A percentile compares a stretch with the other conserved stretches of the same genome.
phyloP scores from a whole-genome alignment of 1,140 invertebrate genomes.

The Caenorhabditis briggsae region DNA sequence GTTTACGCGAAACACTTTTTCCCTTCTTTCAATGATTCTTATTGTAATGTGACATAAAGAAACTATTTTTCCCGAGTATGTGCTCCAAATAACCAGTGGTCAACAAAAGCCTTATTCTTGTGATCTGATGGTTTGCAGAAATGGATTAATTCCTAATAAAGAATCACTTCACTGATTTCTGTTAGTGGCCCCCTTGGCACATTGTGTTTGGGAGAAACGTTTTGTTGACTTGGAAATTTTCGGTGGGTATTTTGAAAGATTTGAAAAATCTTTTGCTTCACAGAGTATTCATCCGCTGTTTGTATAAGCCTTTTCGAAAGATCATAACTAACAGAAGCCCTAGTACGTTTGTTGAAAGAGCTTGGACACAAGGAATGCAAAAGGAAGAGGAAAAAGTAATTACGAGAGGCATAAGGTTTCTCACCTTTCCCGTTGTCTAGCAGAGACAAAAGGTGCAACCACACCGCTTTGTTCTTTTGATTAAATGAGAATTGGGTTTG shows the following conservation, averaged over 20 bases:
- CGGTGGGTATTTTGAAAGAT: neutral
- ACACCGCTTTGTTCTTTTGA: constrained; percentile 29
- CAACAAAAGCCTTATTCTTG: neutral
- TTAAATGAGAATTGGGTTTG: neutral
- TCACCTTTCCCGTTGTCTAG: neutral
- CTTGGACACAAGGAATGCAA: neutral
- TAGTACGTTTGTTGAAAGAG: neutral
- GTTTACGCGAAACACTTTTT: no score
- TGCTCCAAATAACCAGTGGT: neutral
- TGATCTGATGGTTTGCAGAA: neutral
- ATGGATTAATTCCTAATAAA: constrained; percentile 11
- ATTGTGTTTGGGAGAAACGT: neutral
- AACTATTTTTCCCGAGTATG: no score
- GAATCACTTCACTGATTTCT: neutral
- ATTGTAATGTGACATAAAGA: no score
- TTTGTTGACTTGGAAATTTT: neutral
- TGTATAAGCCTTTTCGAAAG: neutral
- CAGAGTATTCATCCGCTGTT: no score
- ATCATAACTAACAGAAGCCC: constrained; percentile 5
- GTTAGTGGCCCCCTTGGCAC: no score
- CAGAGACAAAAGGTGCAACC: constrained; percentile 32
- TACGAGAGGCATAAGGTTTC: constrained; percentile 32
- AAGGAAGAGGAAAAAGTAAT: neutral
- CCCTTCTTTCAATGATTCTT: no score
- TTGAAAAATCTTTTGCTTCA: no score